phyloP scores from a whole-genome alignment of 2,797 vertebrate species.

The Myoxocephalus aenaeus region DNA sequence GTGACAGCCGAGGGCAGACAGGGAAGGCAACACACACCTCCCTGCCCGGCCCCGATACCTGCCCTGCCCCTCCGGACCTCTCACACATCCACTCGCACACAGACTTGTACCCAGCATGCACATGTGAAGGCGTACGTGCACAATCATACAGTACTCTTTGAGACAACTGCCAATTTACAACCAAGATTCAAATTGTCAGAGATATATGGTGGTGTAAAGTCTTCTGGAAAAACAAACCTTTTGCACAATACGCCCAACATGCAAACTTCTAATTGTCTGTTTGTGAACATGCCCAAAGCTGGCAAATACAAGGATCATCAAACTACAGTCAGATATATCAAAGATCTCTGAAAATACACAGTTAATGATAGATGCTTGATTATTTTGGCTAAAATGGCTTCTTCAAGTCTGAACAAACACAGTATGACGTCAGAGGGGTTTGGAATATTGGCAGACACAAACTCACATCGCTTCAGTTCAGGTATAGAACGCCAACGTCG shows the following conservation, averaged over 20 bases:
- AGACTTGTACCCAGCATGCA: conserved; percentile 30
- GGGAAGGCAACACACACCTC: conserved; percentile 65
- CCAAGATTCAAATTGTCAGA: not conserved
- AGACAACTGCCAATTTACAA: not conserved
- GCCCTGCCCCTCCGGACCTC: conserved; percentile 41
- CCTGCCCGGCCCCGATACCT: conserved; percentile 49
- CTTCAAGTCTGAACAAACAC: conserved; percentile 45
- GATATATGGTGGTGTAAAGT: not conserved
- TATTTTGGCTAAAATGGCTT: conserved; percentile 31
- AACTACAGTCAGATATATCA: conserved; percentile 1
- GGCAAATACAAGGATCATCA: not conserved
- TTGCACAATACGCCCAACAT: not conserved
- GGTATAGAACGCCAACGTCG: not conserved
- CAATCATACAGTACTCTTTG: conserved; percentile 4
- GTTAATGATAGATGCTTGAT: conserved; percentile 36
- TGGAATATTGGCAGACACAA: conserved; percentile 11
- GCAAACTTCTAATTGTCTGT: not conserved
- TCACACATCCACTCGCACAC: conserved; percentile 17
- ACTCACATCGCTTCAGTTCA: not conserved
- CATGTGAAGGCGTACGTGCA: conserved; percentile 32
- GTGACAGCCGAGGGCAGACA: conserved; percentile 76
- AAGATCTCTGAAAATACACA: conserved; percentile 18
- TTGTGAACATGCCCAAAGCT: conserved; percentile 32
- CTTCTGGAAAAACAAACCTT: not conserved
- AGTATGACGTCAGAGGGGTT: conserved; percentile 29